Evolutionary conservation across 1,140 invertebrate genomes (phyloP).

Genomic region (Hermatobates lingyangjiaoensis): DNA sequence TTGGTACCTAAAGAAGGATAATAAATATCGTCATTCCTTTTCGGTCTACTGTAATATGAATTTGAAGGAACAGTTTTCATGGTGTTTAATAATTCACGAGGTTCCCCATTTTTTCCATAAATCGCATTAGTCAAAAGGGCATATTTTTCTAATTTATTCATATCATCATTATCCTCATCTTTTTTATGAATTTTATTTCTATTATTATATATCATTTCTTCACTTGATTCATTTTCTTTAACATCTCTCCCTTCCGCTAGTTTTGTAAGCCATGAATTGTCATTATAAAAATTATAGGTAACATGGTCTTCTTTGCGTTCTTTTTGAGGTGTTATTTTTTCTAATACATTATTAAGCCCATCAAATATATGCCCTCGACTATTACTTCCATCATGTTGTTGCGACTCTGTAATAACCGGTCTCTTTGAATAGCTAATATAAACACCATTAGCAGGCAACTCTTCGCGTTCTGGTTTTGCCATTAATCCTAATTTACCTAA

Average conservation of each 20-base stretch:
- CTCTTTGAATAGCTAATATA: slow-evolving; percentile 6
- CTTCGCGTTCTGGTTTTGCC: background rate
- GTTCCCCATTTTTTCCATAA: background rate
- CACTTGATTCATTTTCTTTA: background rate
- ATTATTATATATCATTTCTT: background rate
- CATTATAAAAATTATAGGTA: background rate
- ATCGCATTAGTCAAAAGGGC: background rate
- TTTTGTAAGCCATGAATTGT: background rate
- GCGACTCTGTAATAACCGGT: background rate
- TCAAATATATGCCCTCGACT: background rate
- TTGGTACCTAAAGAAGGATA: background rate
- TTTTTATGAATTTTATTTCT: background rate
- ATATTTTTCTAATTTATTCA: background rate
- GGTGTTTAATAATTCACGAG: background rate
- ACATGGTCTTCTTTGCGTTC: background rate
- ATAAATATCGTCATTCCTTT: too few species aligned
- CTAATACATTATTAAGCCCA: background rate
- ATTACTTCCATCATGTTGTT: background rate
- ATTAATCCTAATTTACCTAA: background rate
- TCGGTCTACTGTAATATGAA: too few species aligned
- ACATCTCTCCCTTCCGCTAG: background rate
- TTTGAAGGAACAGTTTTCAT: background rate
- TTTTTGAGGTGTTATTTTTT: background rate
- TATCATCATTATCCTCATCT: background rate
- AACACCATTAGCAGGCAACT: background rate